phyloP scores from a whole-genome alignment of 2,797 vertebrate species.

The Enteromius viviparus region DNA sequence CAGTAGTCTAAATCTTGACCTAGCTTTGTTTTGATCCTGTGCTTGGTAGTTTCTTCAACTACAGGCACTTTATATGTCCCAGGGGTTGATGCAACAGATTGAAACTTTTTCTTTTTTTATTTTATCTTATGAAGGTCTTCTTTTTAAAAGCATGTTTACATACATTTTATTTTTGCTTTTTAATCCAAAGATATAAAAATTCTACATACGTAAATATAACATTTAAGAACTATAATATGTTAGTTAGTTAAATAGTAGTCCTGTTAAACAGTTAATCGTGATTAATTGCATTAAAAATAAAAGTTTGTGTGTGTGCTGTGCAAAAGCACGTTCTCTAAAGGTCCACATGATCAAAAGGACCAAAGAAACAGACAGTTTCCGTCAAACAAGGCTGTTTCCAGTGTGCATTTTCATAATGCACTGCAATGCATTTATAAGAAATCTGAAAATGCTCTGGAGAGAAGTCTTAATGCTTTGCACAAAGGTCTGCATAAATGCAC shows the following conservation, averaged over 20 bases:
- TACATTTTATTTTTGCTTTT: neutral
- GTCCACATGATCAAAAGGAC: neutral
- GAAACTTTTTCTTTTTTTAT: too few relatives aligned
- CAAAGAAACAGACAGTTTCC: neutral
- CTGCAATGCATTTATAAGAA: conserved; percentile 12
- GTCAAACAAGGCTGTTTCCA: neutral
- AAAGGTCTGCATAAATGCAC: conserved; percentile 18
- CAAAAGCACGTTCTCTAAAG: neutral
- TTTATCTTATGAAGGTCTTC: neutral
- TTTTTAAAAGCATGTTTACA: neutral
- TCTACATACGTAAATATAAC: neutral
- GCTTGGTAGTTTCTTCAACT: neutral
- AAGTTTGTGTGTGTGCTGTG: neutral
- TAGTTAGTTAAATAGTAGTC: neutral
- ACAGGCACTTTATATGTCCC: neutral
- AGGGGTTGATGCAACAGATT: neutral
- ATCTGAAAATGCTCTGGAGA: conserved; percentile 24
- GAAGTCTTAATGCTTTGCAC: conserved; percentile 5
- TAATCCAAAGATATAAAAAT: neutral
- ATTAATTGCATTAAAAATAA: too few relatives aligned
- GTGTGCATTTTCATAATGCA: neutral
- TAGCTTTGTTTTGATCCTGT: conserved; percentile 5
- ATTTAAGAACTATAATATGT: neutral
- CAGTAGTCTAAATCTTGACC: neutral
- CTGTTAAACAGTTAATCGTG: too few relatives aligned